These are phyloP conservation scores for Mythimna loreyi DNA, from an alignment of 2,888 invertebrate species.

Conservation along the genomic window DNA sequence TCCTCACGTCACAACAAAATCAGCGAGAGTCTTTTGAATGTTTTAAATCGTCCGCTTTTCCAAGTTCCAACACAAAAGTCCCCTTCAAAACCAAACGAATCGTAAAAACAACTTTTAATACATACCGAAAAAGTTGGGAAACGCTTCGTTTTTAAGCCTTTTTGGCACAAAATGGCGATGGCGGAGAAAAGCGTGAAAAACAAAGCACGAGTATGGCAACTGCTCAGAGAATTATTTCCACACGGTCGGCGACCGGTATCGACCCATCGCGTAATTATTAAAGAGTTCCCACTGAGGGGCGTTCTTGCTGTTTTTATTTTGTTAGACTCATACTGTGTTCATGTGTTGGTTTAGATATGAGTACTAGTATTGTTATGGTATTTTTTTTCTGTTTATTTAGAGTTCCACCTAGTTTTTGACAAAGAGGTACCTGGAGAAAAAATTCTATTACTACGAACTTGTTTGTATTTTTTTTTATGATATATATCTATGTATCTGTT, in stretches of 20 bases:
- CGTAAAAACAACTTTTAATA: conserved; percentile 47
- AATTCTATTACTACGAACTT: too few species aligned
- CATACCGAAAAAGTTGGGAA: conserved; percentile 41
- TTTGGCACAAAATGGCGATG: conserved; percentile 32
- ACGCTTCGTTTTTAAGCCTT: conserved; percentile 48
- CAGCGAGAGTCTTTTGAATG: too few species aligned
- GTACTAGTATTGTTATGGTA: not conserved
- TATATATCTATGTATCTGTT: too few species aligned
- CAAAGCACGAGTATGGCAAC: conserved; percentile 52
- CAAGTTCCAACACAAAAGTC: conserved; percentile 19
- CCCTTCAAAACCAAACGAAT: conserved; percentile 31
- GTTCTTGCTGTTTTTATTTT: conserved; percentile 34
- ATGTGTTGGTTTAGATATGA: not conserved
- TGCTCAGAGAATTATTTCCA: conserved; percentile 64
- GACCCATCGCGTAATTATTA: conserved; percentile 74
- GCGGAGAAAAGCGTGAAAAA: conserved; percentile 42
- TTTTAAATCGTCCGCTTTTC: conserved; percentile 11
- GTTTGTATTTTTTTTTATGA: too few species aligned
- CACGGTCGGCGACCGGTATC: conserved; percentile 67
- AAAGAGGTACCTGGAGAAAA: not conserved
- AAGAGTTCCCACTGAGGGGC: conserved; percentile 60
- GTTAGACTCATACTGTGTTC: conserved; percentile 17
- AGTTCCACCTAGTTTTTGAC: not conserved
- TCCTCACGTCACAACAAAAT: not conserved
- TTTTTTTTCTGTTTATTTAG: not conserved